These are phyloP conservation scores for Resseliella maxima DNA, from an alignment of 2,888 invertebrate species.

Conservation along the genomic window DNA sequence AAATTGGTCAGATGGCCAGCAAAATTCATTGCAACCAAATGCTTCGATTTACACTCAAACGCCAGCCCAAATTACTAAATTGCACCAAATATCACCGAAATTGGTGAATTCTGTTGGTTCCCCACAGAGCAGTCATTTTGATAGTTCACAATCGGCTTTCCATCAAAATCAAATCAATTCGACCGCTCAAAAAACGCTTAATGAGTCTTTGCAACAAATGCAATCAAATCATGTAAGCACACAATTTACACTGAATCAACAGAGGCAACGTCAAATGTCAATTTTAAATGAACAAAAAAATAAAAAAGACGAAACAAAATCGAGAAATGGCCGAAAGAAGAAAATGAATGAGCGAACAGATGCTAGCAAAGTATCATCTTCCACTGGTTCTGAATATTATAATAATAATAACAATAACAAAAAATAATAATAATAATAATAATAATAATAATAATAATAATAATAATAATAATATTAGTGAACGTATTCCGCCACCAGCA, in stretches of 20 bases:
- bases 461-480: background rate
- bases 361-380: background rate
- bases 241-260: background rate
- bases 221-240: conserved; percentile 54
- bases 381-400: conserved; percentile 53
- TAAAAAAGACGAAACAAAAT: conserved; percentile 37
- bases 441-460: no score
- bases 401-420: background rate
- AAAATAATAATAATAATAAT: no score
- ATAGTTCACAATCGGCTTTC: background rate
- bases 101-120: background rate
- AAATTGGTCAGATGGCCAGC: conserved; percentile 58
- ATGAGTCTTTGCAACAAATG: conserved; percentile 54
- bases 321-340: conserved; percentile 46
- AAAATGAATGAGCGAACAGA: conserved; percentile 3
- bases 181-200: conserved; percentile 69
- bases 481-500: conserved; percentile 26
- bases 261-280: background rate
- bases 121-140: conserved; percentile 24
- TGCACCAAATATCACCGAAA: conserved; percentile 56
- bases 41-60: conserved; percentile 65
- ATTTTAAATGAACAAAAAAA: background rate
- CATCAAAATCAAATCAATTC: conserved; percentile 12
- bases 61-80: conserved; percentile 18
- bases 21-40: conserved; percentile 57